Conservation (phyloP, 2,113 vertebrate species). For the Octodon degus region DNA sequence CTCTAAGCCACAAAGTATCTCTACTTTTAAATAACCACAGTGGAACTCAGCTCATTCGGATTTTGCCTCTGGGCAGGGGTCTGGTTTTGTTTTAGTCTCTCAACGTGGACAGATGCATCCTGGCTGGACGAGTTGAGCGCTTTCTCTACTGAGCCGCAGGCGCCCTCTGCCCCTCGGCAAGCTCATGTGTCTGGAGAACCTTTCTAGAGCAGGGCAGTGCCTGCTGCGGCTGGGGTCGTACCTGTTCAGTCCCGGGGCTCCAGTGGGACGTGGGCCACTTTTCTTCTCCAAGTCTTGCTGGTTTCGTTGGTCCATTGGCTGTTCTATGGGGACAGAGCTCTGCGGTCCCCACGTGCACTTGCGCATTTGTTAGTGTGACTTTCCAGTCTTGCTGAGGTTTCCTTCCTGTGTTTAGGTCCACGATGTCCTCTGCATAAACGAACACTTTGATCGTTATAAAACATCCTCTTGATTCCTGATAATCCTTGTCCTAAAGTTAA, state of each 20-base stretch:
- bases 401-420: fast-evolving
- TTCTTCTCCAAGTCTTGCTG: fast-evolving
- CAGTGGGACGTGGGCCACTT: fast-evolving
- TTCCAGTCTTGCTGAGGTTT: background rate
- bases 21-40: background rate
- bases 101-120: background rate
- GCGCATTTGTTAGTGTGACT: too few species aligned
- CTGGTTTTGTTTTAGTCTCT: background rate
- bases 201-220: background rate
- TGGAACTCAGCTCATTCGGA: background rate
- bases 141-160: fast-evolving
- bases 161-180: fast-evolving
- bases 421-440: background rate
- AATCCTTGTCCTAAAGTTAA: too few species aligned
- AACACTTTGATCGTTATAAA: background rate
- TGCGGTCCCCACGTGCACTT: fast-evolving
- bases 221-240: background rate
- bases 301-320: background rate
- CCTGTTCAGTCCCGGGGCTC: background rate
- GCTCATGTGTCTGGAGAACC: background rate
- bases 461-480: too few species aligned
- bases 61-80: background rate
- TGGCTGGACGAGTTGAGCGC: background rate
- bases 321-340: fast-evolving
- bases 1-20: background rate